Percentiles rank a stretch among this genome's conserved stretches.
Evolutionary conservation across 2,113 vertebrate genomes (phyloP).

Genomic region (Plecotus auritus): DNA sequence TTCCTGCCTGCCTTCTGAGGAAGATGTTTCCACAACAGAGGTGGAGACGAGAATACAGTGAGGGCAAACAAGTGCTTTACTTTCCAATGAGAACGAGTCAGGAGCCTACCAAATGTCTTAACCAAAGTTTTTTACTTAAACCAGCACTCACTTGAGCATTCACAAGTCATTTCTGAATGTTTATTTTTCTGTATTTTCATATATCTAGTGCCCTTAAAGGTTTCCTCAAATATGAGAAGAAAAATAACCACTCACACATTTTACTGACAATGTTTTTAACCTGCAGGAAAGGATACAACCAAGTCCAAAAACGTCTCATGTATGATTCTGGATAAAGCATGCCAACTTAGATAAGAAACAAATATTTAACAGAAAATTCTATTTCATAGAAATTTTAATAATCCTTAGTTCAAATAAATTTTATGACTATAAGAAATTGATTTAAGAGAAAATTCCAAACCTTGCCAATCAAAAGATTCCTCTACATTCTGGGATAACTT

Average conservation of each 20-base stretch:
- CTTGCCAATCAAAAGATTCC: background rate
- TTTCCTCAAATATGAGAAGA: background rate
- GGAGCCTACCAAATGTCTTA: background rate
- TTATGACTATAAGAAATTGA: background rate
- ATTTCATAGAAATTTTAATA: conserved; percentile 14
- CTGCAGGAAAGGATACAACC: background rate
- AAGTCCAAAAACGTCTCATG: background rate
- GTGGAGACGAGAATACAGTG: background rate
- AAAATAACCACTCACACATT: background rate
- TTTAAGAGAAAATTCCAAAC: background rate
- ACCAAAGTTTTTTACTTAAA: background rate
- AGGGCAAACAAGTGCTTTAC: background rate
- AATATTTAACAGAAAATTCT: conserved; percentile 7
- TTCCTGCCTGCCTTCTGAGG: background rate
- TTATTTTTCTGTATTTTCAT: background rate
- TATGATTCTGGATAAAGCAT: background rate
- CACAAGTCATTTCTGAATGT: conserved; percentile 1
- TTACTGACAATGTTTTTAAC: background rate
- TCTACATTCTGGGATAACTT: background rate
- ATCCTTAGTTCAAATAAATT: background rate
- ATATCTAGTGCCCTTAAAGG: background rate
- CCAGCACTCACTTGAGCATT: background rate
- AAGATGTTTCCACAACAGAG: background rate
- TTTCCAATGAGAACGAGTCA: background rate
- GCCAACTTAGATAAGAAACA: background rate